Conservation (phyloP, 2,113 vertebrate genomes). For the Erythrolamprus reginae region DNA sequence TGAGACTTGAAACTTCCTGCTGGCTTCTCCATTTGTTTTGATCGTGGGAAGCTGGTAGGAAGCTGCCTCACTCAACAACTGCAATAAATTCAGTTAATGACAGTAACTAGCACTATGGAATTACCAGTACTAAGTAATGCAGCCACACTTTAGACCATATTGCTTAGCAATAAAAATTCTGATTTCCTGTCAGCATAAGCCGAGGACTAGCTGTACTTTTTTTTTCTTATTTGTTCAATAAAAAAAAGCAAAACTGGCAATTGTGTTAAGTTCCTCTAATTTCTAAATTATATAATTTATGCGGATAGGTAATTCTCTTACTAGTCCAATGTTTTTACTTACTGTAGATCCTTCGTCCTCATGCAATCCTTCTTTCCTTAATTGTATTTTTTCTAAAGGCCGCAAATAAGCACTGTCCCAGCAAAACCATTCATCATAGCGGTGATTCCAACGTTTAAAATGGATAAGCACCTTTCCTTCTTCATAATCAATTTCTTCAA, state of each 20-base stretch:
- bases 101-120: background rate
- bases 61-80: background rate
- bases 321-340: constrained; percentile 56
- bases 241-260: background rate
- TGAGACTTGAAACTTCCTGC: background rate
- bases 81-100: background rate
- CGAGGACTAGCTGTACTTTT: background rate
- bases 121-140: background rate
- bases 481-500: constrained; percentile 93
- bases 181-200: background rate
- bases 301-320: background rate
- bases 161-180: background rate
- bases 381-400: constrained; percentile 88
- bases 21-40: background rate
- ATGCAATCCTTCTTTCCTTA: constrained; percentile 86
- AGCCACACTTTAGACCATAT: background rate
- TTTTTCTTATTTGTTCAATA: background rate
- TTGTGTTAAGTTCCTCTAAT: background rate
- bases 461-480: constrained; percentile 91
- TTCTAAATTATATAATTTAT: background rate
- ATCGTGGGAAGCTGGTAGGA: background rate
- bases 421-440: constrained; percentile 95
- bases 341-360: constrained; percentile 80
- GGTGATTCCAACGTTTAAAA: constrained; percentile 94
- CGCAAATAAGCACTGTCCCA: constrained; percentile 91